Evolutionary conservation across 92 coral and sea anemone species (phyloP).

Genomic region (Diadumene lineata): DNA sequence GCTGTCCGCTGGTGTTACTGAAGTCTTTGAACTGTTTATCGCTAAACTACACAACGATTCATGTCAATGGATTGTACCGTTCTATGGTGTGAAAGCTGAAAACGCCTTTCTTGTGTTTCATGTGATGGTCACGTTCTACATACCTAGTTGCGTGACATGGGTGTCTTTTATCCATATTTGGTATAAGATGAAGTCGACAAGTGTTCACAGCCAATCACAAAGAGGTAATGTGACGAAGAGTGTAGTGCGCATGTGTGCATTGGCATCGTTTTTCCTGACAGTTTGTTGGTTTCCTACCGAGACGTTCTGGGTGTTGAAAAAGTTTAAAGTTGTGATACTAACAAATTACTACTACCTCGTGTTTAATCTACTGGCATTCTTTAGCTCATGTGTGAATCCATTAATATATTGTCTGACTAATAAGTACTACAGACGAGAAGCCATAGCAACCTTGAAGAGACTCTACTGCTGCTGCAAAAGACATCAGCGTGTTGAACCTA

Average conservation of each 20-base stretch:
- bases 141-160: constrained; percentile 73
- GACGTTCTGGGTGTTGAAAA: constrained; percentile 45
- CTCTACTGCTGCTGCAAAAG: constrained; percentile 10
- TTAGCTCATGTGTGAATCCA: constrained; percentile 72
- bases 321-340: constrained; percentile 39
- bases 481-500: constrained; percentile 8
- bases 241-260: constrained; percentile 66
- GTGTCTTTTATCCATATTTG: constrained; percentile 66
- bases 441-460: not conserved
- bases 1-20: constrained; percentile 41
- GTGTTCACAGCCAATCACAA: constrained; percentile 26
- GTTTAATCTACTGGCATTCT: constrained; percentile 66
- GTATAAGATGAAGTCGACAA: constrained; percentile 40
- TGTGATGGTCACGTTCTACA: constrained; percentile 58
- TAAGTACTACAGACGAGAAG: constrained; percentile 51
- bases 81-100: constrained; percentile 35
- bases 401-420: constrained; percentile 66
- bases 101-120: constrained; percentile 46
- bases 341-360: constrained; percentile 43
- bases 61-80: constrained; percentile 42
- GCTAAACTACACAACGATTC: constrained; percentile 35
- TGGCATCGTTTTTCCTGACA: constrained; percentile 72
- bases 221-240: constrained; percentile 37
- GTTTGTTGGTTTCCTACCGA: constrained; percentile 81
- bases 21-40: constrained; percentile 53